A percentile compares a stretch with the other conserved stretches of the same genome.
These are phyloP conservation scores for Neostethus bicornis DNA, from an alignment of 2,797 vertebrate genomes.

Conservation along the genomic window DNA sequence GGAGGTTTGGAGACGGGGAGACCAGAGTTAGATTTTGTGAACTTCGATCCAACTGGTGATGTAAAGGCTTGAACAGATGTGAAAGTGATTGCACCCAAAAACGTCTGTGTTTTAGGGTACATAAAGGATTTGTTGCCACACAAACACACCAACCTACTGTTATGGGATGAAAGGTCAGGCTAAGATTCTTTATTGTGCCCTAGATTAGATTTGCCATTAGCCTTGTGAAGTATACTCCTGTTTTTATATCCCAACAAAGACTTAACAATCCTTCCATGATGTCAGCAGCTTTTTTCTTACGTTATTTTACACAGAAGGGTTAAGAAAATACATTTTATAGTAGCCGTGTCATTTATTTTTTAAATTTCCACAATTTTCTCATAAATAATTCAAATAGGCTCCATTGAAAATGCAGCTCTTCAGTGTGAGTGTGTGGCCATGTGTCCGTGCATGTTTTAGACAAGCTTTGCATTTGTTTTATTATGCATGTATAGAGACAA, in stretches of 20 bases:
- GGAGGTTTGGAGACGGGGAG: slow-evolving; percentile 24
- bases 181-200: slow-evolving; percentile 49
- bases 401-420: slow-evolving; percentile 17
- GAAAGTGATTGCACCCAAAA: slow-evolving; percentile 27
- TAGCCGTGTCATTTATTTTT: background rate
- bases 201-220: slow-evolving; percentile 65
- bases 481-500: slow-evolving; percentile 57
- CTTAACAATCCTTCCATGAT: slow-evolving; percentile 24
- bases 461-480: slow-evolving; percentile 40
- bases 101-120: slow-evolving; percentile 18
- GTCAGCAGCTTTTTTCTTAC: slow-evolving; percentile 7
- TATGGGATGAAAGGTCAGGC: slow-evolving; percentile 65
- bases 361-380: background rate
- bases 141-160: slow-evolving; percentile 8
- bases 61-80: slow-evolving; percentile 41
- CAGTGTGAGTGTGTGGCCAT: slow-evolving; percentile 1
- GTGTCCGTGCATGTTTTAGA: slow-evolving; percentile 12
- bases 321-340: background rate
- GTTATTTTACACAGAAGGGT: background rate
- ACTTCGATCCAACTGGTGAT: slow-evolving; percentile 8
- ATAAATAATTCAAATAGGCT: slow-evolving; percentile 21
- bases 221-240: slow-evolving; percentile 27
- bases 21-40: slow-evolving; percentile 27
- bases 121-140: slow-evolving; percentile 25
- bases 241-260: slow-evolving; percentile 13